These are phyloP conservation scores for Chelidonichthys spinosus DNA, from an alignment of 2,797 vertebrate genomes.

Conservation along the genomic window DNA sequence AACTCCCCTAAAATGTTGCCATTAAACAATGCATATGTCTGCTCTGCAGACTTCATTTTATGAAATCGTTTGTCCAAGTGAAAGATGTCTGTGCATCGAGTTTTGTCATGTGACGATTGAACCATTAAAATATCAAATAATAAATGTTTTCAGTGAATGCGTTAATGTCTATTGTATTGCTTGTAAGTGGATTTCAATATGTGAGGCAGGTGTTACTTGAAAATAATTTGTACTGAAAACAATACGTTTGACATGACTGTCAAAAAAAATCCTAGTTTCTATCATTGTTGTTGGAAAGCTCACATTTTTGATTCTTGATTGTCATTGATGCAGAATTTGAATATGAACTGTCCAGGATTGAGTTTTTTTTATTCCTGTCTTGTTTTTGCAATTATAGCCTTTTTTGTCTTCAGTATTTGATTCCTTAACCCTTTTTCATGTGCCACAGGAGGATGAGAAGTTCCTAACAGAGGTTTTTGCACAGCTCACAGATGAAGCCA, in stretches of 20 bases:
- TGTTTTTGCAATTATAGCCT: not conserved
- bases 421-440: conserved; percentile 27
- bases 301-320: not conserved
- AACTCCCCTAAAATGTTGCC: no score
- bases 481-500: conserved; percentile 97
- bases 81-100: not conserved
- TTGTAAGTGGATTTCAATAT: not conserved
- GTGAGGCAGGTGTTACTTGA: not conserved
- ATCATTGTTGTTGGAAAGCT: not conserved
- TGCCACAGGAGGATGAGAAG: conserved; percentile 94
- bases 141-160: not conserved
- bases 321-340: not conserved
- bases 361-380: not conserved
- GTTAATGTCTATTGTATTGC: not conserved
- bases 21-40: not conserved
- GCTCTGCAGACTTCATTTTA: no score
- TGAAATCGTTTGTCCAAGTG: not conserved
- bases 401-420: not conserved
- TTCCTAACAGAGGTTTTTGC: conserved; percentile 99
- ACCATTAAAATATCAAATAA: not conserved
- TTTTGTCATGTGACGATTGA: not conserved
- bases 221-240: not conserved
- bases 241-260: not conserved
- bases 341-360: not conserved
- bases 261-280: not conserved